A percentile compares a stretch with the other conserved stretches of the same genome.
These are phyloP conservation scores for Elanus axillaris DNA, from an alignment of 2,113 vertebrate species.

Conservation along the genomic window DNA sequence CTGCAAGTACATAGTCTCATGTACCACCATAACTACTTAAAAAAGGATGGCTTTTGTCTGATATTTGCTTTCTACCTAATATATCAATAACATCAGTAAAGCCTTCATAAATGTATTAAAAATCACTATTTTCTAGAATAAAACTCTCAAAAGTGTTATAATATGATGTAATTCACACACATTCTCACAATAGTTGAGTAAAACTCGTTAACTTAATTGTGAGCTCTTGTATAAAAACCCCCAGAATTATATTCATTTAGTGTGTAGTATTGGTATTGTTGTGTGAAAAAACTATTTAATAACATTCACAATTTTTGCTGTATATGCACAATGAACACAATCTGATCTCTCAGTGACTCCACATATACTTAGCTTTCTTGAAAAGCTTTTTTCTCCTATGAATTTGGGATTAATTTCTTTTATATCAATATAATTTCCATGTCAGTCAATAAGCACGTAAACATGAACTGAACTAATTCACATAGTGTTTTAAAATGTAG, in stretches of 20 bases:
- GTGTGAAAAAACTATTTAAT: not conserved
- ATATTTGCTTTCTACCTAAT: not conserved
- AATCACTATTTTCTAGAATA: not conserved
- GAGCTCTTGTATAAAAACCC: not conserved
- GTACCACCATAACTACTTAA: not conserved
- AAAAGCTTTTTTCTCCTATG: not conserved
- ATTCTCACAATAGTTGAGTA: not conserved
- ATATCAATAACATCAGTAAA: not conserved
- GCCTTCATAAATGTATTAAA: not conserved
- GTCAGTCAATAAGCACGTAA: not conserved
- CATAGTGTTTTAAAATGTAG: not conserved
- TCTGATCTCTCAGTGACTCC: not conserved
- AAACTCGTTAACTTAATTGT: not conserved
- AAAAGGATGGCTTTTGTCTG: not conserved
- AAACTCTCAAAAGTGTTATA: not conserved
- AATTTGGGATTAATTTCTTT: not conserved
- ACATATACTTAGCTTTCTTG: not conserved
- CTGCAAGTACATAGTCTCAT: not conserved
- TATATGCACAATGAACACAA: not conserved
- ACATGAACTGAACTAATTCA: not conserved
- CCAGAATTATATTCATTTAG: not conserved
- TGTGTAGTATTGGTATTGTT: not conserved
- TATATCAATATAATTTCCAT: not conserved
- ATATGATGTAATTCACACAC: not conserved
- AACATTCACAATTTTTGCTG: not conserved